phyloP scores from a whole-genome alignment of 2,113 vertebrate species.

The Poeciliopsis retropinna region DNA sequence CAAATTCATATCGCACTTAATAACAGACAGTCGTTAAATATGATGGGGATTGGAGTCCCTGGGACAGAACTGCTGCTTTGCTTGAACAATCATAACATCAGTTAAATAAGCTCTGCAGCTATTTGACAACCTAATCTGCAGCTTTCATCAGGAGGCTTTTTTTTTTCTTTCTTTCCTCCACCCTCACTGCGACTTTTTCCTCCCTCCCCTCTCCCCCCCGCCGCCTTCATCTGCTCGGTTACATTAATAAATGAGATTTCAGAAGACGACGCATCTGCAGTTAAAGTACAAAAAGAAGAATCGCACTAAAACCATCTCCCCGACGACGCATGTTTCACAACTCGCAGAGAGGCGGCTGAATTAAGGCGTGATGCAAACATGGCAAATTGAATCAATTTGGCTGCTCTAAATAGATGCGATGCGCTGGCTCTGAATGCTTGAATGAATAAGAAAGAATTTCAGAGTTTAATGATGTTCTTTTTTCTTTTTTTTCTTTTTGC shows the following conservation, averaged over 20 bases:
- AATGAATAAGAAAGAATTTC: constrained; percentile 70
- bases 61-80: constrained; percentile 12
- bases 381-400: constrained; percentile 80
- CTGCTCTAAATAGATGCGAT: constrained; percentile 75
- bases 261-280: constrained; percentile 33
- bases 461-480: constrained; percentile 71
- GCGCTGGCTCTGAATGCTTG: constrained; percentile 53
- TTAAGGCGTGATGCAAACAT: constrained; percentile 69
- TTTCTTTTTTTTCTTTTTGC: constrained; percentile 40
- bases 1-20: constrained; percentile 2
- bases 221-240: constrained; percentile 51
- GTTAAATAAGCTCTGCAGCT: constrained; percentile 44
- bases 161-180: constrained; percentile 1
- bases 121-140: constrained; percentile 63
- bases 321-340: constrained; percentile 55
- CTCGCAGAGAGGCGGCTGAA: constrained; percentile 65
- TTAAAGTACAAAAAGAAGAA: constrained; percentile 33
- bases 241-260: constrained; percentile 73
- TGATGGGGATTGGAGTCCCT: neutral
- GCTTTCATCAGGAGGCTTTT: constrained; percentile 39
- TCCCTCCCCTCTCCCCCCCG: neutral
- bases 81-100: constrained; percentile 41
- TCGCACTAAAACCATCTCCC: constrained; percentile 44
- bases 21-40: constrained; percentile 16
- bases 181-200: constrained; percentile 12